These are phyloP conservation scores for Drosophila quasianomalipes DNA, from an alignment of 2,888 invertebrate species.

Conservation along the genomic window DNA sequence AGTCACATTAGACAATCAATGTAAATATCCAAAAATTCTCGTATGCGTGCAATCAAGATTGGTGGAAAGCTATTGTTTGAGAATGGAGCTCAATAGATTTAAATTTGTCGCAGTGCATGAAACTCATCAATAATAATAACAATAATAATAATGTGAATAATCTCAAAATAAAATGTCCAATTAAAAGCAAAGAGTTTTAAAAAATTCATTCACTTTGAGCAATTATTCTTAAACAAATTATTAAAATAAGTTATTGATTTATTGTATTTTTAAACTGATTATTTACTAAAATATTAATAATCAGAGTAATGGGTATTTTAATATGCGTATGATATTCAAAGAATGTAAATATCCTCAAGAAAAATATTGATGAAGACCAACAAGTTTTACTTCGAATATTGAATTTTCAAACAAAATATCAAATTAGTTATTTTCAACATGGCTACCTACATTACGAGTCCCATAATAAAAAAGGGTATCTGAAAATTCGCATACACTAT, in stretches of 20 bases:
- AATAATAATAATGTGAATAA: neutral
- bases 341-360: neutral
- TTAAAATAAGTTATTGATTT: neutral
- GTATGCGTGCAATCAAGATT: no score
- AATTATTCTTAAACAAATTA: neutral
- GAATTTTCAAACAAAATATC: neutral
- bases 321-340: neutral
- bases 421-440: neutral
- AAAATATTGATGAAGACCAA: neutral
- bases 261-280: neutral
- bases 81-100: neutral
- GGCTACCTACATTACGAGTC: neutral
- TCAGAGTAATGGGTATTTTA: neutral
- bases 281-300: neutral
- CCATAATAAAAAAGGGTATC: slow-evolving; percentile 14
- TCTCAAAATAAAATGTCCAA: neutral
- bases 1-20: no score
- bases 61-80: neutral
- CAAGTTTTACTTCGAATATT: neutral
- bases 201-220: neutral
- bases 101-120: neutral
- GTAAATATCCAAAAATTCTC: no score
- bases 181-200: neutral
- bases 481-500: neutral
- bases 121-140: neutral